Base-by-base conservation (phyloP, 2,888 invertebrate genomes). In the Cordylochernes scorpioides region DNA sequence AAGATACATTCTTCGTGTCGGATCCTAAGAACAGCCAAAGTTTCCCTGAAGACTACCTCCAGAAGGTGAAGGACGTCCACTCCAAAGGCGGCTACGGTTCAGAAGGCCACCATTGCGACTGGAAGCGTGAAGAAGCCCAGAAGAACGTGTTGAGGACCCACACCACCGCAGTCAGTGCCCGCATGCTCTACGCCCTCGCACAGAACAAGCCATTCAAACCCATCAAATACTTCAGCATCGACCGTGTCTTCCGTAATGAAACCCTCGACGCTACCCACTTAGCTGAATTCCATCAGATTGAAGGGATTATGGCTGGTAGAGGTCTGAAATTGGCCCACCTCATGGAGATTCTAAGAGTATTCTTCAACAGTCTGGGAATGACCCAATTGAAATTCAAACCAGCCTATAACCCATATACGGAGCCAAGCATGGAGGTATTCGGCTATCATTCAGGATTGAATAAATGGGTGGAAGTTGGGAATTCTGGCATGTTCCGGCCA, bases 391-490 rank as follows among this genome's bases (percentile, higher is more conserved):
- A n/a, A n/a, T 97, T 94, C 59, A 97, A 97, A 50, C 94, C 94
- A 2, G 86, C 97, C 0, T 97, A 91, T 55, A 97, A 97, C 60
- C 97, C 97, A 0, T 97, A 97, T 53, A 97, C 97, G 0, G 97
- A 97, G 52, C 97, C 97, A 3, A 88, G 88, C 47, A 94, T 97
- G 94, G 97, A 97, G 59, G 80, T 97, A 37, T 97, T 94, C 57
- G 82, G 88, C 45, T 94, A 69, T 50, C 94, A 97, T 49, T 65
- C 68, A 26, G 84, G 84, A 48, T 50, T 72, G 34, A 58, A 61
- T 29, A 73, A 70, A 49, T 74, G 72, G 74, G 72, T 75, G 28
- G 73, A 77, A 55, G 57, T 94, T 36, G 97, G 97, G 29, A 97
- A 99, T 55, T 94, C 91, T 0, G 97, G 97, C 8, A 64, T 91